Evolutionary conservation across 53 echinoderm and acorn worm species (phyloP), one percentile per base, ranked within the genome.

Genomic region (Patiria pectinifera): DNA sequence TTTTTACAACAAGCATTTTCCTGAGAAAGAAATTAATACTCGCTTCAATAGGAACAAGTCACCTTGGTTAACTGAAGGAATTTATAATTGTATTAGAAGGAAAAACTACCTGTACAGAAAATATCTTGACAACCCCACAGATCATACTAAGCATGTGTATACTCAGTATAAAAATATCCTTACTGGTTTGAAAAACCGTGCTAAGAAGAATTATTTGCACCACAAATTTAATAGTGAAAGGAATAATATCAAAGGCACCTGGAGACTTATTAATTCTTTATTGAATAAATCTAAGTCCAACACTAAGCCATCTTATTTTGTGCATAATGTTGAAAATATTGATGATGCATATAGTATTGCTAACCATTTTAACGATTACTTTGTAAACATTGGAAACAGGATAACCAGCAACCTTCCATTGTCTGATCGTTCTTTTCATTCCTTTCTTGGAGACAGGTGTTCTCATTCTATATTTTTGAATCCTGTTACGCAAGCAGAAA

Each of bases 401-500:
- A 35, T 35, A 35, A 35, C 35, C 35, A 35, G 35, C 35, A 35
- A 35, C 35, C 35, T 35, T 35, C 35, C 35, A 35, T 35, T 35
- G 35, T 35, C 35, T 35, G 35, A 35, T 35, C 35, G 35, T 35
- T 35, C 35, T 35, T 35, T 45, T 48, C 49, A 2, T 5, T 86
- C 75, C 21, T 86, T 86, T 74, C 86, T 86, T 45, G 75, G 75
- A 53, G 75, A 86, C 75, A 86, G 75, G 58, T 86, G 86, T n/a
- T 71, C 86, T 72, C 86, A 86, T 72, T 86, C 86, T 74, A 53
- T 86, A 53, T 86, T 49, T 26, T 86, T 86, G 74, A 86, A 48
- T 14, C 86, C 35, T 35, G 35, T 35, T 35, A 35, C 35, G 35
- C 35, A 35, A 35, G 35, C 35, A 35, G 35, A 35, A 85, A 85